A percentile compares a stretch with the other conserved stretches of the same genome.
These are phyloP conservation scores for Parthenolecanium corni DNA, from an alignment of 2,888 invertebrate genomes.

Conservation along the genomic window DNA sequence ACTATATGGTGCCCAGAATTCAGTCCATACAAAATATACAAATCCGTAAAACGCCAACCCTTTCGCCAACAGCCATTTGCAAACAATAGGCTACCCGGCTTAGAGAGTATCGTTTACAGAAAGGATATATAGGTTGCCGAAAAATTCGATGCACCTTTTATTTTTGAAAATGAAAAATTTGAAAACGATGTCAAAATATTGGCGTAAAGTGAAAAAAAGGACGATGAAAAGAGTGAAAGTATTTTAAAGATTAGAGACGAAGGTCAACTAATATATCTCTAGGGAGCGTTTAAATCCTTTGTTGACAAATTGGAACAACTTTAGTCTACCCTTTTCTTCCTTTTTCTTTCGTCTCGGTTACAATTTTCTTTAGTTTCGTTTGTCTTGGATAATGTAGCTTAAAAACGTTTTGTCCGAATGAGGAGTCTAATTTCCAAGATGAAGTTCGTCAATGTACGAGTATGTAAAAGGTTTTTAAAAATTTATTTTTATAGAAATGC, in stretches of 20 bases:
- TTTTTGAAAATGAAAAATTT: background rate
- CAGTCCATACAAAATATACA: too few species aligned
- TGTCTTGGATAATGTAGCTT: too few species aligned
- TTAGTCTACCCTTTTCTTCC: slow-evolving; percentile 13
- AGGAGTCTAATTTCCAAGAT: too few species aligned
- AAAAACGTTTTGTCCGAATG: too few species aligned
- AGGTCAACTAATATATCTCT: slow-evolving; percentile 4
- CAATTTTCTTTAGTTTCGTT: slow-evolving; percentile 4
- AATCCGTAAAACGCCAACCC: too few species aligned
- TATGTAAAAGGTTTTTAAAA: too few species aligned
- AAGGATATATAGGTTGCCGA: background rate
- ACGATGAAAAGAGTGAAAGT: background rate
- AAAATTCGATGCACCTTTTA: background rate
- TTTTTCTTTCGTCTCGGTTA: background rate
- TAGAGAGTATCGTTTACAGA: background rate
- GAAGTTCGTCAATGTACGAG: too few species aligned
- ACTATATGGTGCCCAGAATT: too few species aligned
- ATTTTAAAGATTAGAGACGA: background rate
- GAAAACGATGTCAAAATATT: slow-evolving; percentile 11
- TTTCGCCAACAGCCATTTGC: background rate
- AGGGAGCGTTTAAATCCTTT: slow-evolving; percentile 20
- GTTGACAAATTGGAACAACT: slow-evolving; percentile 14
- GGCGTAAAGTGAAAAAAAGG: slow-evolving; percentile 8
- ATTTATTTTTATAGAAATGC: too few species aligned
- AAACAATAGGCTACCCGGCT: background rate